phyloP scores from a whole-genome alignment of 2,113 vertebrate species.

The Chelonoidis abingdonii region DNA sequence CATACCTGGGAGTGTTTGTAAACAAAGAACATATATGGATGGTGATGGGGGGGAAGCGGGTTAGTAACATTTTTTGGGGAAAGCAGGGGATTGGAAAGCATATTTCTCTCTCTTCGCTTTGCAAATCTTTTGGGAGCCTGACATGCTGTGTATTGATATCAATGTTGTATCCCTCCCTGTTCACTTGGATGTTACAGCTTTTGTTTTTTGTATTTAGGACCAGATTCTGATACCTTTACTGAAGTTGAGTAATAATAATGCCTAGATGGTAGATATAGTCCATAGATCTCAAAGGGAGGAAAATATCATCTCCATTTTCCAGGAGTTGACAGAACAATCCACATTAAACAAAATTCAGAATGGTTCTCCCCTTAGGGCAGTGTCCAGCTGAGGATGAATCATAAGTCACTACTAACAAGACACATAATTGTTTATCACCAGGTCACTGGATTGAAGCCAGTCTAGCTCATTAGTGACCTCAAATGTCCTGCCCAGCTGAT shows the following conservation, averaged over 20 bases:
- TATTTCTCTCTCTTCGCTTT: not conserved
- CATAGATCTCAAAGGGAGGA: not conserved
- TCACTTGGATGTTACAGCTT: constrained; percentile 28
- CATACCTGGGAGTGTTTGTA: no score
- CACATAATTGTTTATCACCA: constrained; percentile 37
- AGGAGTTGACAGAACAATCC: constrained; percentile 59
- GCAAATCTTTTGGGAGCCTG: not conserved
- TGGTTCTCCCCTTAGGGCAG: constrained; percentile 62
- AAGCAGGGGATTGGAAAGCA: not conserved
- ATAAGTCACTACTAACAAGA: constrained; percentile 50
- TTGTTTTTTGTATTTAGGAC: constrained; percentile 61
- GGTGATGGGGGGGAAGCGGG: not conserved
- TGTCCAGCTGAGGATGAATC: constrained; percentile 53
- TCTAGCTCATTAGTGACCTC: not conserved
- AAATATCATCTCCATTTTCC: not conserved
- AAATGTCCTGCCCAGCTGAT: accelerated
- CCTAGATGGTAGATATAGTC: constrained; percentile 18
- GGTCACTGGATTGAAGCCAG: not conserved
- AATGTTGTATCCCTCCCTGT: constrained; percentile 49
- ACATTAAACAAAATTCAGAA: constrained; percentile 68
- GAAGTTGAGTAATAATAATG: constrained; percentile 46
- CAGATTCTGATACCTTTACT: constrained; percentile 31
- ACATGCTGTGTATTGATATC: not conserved
- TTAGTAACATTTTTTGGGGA: not conserved
- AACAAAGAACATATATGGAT: not conserved